Evolutionary conservation across 1,140 invertebrate species (phyloP), one percentile per base, ranked within the genome.

Genomic region (Pteromalus puparum): DNA sequence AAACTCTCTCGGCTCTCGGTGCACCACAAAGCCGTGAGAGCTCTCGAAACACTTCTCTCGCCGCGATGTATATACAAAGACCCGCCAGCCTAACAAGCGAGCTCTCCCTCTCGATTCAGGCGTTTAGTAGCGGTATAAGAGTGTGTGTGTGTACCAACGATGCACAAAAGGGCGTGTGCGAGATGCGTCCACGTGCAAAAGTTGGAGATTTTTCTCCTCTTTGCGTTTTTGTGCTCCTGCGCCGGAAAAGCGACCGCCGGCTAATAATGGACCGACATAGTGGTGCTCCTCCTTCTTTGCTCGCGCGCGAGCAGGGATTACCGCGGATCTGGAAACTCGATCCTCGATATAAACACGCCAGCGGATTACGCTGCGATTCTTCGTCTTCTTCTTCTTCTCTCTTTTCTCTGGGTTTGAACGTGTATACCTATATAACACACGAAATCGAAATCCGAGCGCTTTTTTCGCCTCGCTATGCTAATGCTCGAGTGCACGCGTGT

Each of bases 51-150:
- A 61, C 53, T 61, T 53, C 65, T 80, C 46, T 61, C 46, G 10
- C 26, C 24, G 0, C 42, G 24, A n/a, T 0, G 21, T 7, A 7
- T 21, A 61, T 61, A 61, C 53, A 61, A 61, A 61, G 53, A 15
- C 0, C 18, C 53, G 12, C 15, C 67, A 10, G n/a, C 10, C 67
- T 70, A 70, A 70, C 67, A 70, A 70, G 67, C 26, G 26, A 7
- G 9, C 24, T 70, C 67, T 10, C 28, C 13, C 28, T 67, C 65
- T 10, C 30, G 18, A 84, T 82, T 81, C 68, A 91, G 89, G 86
- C 90, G 90, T 92, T 92, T 92, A 92, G 90, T 10, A 42, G 7
- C 90, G 86, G n/a, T 26, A 34, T 5, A 34, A 34, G 30, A 34
- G 30, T 4, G 3, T 34, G 3, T 34, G 30, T 34, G 6, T 5